Evolutionary conservation across 2,797 vertebrate genomes (phyloP).

Genomic region (Cirrhinus mrigala): DNA sequence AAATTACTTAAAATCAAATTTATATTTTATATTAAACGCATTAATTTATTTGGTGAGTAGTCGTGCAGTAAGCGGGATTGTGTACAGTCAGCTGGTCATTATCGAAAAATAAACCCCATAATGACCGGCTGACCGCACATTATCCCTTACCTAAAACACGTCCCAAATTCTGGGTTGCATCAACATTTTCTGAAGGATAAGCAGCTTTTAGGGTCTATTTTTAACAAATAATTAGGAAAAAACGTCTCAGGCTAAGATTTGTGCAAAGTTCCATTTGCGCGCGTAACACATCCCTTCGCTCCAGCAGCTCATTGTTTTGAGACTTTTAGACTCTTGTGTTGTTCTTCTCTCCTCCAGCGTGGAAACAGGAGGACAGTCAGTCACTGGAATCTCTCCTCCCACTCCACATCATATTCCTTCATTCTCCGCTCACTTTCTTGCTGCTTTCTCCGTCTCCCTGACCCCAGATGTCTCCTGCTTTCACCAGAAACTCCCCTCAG

Average conservation of each 20-base stretch:
- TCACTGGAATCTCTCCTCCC: constrained; percentile 53
- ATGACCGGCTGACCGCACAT: neutral
- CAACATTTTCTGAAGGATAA: neutral
- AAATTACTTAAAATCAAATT: neutral
- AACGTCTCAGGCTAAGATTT: neutral
- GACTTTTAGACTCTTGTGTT: neutral
- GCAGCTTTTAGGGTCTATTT: neutral
- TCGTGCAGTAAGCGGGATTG: neutral
- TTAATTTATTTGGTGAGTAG: neutral
- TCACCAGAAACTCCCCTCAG: constrained; percentile 60
- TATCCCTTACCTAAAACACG: neutral
- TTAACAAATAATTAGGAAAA: neutral
- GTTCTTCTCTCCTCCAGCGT: constrained; percentile 12
- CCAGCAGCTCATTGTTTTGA: neutral
- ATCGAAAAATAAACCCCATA: neutral
- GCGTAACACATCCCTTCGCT: too few relatives aligned
- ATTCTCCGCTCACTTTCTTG: constrained; percentile 56
- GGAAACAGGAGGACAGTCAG: constrained; percentile 22
- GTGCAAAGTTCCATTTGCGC: neutral
- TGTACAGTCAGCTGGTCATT: neutral
- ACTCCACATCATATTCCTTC: constrained; percentile 63
- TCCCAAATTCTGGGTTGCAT: neutral
- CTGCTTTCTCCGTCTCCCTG: constrained; percentile 49
- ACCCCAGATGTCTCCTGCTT: constrained; percentile 55
- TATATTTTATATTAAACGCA: neutral